Conservation (phyloP, 2,113 vertebrate genomes). For the Propithecus coquereli region DNA sequence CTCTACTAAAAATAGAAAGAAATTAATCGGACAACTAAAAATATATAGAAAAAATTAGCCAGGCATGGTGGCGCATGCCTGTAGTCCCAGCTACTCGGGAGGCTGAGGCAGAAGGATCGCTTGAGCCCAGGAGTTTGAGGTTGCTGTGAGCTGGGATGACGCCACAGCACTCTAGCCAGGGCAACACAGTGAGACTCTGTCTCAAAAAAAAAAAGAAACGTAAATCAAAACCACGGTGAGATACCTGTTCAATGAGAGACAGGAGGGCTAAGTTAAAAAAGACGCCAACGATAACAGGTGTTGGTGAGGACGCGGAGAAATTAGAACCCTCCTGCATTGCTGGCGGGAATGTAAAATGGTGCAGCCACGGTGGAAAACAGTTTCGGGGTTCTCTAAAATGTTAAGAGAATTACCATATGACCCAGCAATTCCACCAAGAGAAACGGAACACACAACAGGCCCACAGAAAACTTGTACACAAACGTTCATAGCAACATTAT, state of each 20-base stretch:
- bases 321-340: not conserved
- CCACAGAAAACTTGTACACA: not conserved
- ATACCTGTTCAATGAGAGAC: not conserved
- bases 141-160: too few relatives aligned
- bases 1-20: too few relatives aligned
- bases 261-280: not conserved
- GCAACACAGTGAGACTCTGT: too few relatives aligned
- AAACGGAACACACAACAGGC: not conserved
- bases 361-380: not conserved
- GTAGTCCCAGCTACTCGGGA: too few relatives aligned
- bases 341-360: not conserved
- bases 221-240: not conserved
- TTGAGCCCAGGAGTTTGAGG: too few relatives aligned
- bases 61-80: too few relatives aligned
- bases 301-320: not conserved
- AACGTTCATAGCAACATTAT: not conserved
- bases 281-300: not conserved
- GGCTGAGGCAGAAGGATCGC: too few relatives aligned
- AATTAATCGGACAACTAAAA: too few relatives aligned
- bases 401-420: not conserved
- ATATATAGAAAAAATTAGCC: too few relatives aligned
- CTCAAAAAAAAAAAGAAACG: too few relatives aligned
- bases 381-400: not conserved
- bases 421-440: not conserved
- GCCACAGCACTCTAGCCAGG: too few relatives aligned